A percentile compares a stretch with the other conserved stretches of the same genome.
These are phyloP conservation scores for Hephaestus fuliginosus DNA, from an alignment of 2,797 vertebrate genomes.

Conservation along the genomic window DNA sequence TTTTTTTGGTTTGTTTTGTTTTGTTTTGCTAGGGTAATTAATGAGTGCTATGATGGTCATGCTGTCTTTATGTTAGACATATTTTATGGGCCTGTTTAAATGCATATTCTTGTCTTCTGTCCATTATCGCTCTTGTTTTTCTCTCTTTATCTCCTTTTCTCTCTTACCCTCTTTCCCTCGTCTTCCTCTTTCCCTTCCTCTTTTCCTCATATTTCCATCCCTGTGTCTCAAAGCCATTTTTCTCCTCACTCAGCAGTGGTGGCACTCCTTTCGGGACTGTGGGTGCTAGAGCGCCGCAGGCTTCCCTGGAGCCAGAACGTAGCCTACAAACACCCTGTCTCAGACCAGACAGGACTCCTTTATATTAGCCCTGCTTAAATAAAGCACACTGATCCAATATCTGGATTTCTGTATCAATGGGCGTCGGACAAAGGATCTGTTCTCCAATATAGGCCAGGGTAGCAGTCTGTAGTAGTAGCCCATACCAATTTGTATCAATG, in stretches of 20 bases:
- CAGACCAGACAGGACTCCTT: constrained; percentile 74
- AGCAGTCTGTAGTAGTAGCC: constrained; percentile 11
- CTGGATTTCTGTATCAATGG: constrained; percentile 52
- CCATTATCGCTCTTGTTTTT: constrained; percentile 5
- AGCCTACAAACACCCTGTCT: constrained; percentile 82
- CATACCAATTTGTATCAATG: constrained; percentile 6
- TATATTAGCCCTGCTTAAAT: constrained; percentile 79
- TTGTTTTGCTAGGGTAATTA: constrained; percentile 35
- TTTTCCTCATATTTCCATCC: constrained; percentile 68
- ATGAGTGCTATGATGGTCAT: constrained; percentile 44
- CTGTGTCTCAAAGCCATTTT: constrained; percentile 78
- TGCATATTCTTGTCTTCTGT: constrained; percentile 33
- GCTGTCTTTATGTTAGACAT: constrained; percentile 62
- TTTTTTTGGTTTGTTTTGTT: not conserved
- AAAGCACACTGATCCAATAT: constrained; percentile 67
- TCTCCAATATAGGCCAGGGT: constrained; percentile 35
- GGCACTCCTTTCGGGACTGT: constrained; percentile 77
- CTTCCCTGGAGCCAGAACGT: constrained; percentile 83
- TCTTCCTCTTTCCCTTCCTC: constrained; percentile 33
- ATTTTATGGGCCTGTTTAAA: constrained; percentile 59
- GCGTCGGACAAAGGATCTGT: constrained; percentile 36
- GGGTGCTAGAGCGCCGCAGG: constrained; percentile 80
- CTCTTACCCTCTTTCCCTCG: constrained; percentile 1
- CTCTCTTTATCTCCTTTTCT: constrained; percentile 10
- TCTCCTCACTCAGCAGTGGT: constrained; percentile 74